Percentiles rank a stretch among this genome's conserved stretches.
Evolutionary conservation across 2,797 vertebrate species (phyloP).

Genomic region (Potorous gilbertii): DNA sequence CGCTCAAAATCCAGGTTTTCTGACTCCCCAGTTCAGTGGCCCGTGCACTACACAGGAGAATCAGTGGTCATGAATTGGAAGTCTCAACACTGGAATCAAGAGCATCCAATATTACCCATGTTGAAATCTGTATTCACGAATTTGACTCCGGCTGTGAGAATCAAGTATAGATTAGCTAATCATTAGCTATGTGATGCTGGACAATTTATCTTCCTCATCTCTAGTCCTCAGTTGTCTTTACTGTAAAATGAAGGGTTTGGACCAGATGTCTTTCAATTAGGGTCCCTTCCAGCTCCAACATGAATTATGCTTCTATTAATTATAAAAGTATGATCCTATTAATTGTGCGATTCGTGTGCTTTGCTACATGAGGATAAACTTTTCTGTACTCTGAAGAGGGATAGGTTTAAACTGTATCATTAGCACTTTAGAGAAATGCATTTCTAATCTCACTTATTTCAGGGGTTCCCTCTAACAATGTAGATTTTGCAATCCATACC

Average conservation of each 20-base stretch:
- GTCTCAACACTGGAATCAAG: not conserved
- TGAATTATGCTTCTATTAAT: not conserved
- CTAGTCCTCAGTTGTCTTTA: not conserved
- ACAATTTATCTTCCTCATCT: not conserved
- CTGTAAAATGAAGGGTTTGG: not conserved
- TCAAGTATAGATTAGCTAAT: not conserved
- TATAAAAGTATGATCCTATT: not conserved
- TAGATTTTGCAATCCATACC: not conserved
- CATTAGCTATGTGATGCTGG: rapidly evolving
- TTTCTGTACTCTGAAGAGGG: not conserved
- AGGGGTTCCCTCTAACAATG: not conserved
- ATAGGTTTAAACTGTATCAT: not conserved
- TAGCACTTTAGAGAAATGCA: not conserved
- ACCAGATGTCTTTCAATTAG: not conserved
- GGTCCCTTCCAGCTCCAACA: not conserved
- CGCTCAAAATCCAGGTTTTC: not conserved
- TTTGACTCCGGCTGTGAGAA: not conserved
- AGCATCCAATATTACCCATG: not conserved
- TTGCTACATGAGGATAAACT: not conserved
- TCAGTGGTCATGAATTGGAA: not conserved
- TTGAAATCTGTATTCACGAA: not conserved
- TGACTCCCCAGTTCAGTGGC: not conserved
- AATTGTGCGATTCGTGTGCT: not conserved
- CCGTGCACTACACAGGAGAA: too few species aligned
- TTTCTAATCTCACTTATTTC: not conserved